These are phyloP conservation scores for Amphipoea lucens DNA, from an alignment of 2,888 invertebrate genomes.

Conservation along the genomic window DNA sequence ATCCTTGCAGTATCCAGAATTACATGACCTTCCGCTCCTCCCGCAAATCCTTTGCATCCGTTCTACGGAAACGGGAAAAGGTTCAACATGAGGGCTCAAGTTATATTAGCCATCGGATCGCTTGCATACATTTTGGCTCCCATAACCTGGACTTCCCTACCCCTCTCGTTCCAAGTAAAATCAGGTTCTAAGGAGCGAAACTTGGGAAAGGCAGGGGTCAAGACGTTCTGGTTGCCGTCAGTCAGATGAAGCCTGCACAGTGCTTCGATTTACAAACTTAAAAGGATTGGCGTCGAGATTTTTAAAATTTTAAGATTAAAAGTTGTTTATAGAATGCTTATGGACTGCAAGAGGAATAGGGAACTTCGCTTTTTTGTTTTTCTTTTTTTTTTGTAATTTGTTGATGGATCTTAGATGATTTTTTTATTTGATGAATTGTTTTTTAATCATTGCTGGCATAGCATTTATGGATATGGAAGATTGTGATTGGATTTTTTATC, in stretches of 20 bases:
- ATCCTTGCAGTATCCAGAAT: slow-evolving; percentile 77
- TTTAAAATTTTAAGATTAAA: slow-evolving; percentile 72
- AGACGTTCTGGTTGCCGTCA: slow-evolving; percentile 72
- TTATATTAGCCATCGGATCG: slow-evolving; percentile 69
- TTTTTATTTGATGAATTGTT: slow-evolving; percentile 3
- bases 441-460: background rate
- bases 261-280: slow-evolving; percentile 81
- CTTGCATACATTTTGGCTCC: slow-evolving; percentile 78
- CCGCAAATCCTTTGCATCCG: slow-evolving; percentile 54
- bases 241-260: slow-evolving; percentile 81
- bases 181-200: slow-evolving; percentile 67
- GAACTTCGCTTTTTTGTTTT: background rate
- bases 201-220: slow-evolving; percentile 61
- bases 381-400: slow-evolving; percentile 9
- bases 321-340: slow-evolving; percentile 56
- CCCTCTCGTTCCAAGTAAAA: slow-evolving; percentile 62
- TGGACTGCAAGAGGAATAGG: slow-evolving; percentile 35
- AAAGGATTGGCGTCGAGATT: slow-evolving; percentile 81
- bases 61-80: slow-evolving; percentile 58
- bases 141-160: slow-evolving; percentile 67
- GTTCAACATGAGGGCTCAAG: slow-evolving; percentile 67
- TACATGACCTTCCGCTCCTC: slow-evolving; percentile 67
- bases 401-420: slow-evolving; percentile 12
- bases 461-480: background rate
- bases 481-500: background rate